phyloP scores from a whole-genome alignment of 2,797 vertebrate species.

The Sciurus carolinensis region DNA sequence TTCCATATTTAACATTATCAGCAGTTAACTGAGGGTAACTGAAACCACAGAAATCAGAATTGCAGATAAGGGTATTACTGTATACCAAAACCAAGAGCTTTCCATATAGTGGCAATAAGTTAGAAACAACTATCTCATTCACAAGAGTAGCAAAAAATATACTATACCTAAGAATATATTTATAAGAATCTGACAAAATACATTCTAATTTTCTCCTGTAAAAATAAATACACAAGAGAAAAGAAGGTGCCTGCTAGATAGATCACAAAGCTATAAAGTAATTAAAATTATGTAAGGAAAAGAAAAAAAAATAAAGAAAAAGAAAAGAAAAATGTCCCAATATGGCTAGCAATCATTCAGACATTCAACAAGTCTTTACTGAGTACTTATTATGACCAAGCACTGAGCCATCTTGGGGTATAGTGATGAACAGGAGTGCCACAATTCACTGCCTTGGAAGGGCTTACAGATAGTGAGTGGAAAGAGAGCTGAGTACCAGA shows the following conservation, averaged over 20 bases:
- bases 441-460: neutral
- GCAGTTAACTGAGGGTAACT: neutral
- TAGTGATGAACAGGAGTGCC: neutral
- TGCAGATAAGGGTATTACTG: too few species aligned
- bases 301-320: neutral
- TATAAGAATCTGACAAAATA: conserved; percentile 12
- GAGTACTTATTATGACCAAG: neutral
- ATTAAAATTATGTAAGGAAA: neutral
- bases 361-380: neutral
- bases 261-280: neutral
- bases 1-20: neutral
- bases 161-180: neutral
- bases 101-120: neutral
- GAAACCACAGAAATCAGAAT: neutral
- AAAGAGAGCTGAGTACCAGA: neutral
- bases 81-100: conserved; percentile 3
- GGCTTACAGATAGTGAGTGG: neutral
- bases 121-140: neutral
- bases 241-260: neutral
- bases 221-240: conserved; percentile 25
- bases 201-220: conserved; percentile 18
- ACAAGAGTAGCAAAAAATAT: neutral
- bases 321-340: neutral
- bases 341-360: neutral
- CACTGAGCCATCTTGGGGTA: neutral